Evolutionary conservation across 2,113 vertebrate genomes (phyloP).

Genomic region (Acrocephalus arundinaceus): DNA sequence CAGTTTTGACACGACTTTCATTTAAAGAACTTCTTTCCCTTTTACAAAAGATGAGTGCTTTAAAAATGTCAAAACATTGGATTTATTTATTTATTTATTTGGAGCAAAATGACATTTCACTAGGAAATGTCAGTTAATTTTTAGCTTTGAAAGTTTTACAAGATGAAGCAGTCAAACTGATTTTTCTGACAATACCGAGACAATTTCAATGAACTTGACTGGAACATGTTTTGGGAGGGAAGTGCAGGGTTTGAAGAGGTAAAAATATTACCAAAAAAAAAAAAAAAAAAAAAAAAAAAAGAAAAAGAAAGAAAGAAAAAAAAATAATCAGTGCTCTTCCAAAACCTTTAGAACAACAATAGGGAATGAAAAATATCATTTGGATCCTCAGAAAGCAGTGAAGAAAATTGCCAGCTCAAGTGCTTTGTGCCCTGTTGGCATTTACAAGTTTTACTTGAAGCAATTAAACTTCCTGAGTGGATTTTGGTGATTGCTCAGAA

Average conservation of each 20-base stretch:
- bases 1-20: conserved; percentile 33
- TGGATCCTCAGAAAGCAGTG: not conserved
- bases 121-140: conserved; percentile 68
- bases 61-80: conserved; percentile 51
- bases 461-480: conserved; percentile 43
- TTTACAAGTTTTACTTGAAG: conserved; percentile 18
- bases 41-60: conserved; percentile 27
- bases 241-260: not conserved
- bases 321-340: not conserved
- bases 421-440: not conserved
- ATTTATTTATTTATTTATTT: conserved; percentile 65
- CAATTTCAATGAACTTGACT: not conserved
- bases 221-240: not conserved
- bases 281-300: fast-evolving
- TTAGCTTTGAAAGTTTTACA: conserved; percentile 50
- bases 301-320: fast-evolving
- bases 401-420: not conserved
- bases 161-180: conserved; percentile 49
- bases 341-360: not conserved
- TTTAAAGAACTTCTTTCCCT: not conserved
- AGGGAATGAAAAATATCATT: not conserved
- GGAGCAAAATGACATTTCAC: conserved; percentile 63
- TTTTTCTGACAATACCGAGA: conserved; percentile 36
- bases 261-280: not conserved
- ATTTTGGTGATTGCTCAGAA: not conserved